Percentiles rank a stretch among this genome's conserved stretches.
phyloP scores from a whole-genome alignment of 2,888 invertebrate species.

The Euspilapteryx auroguttella region DNA sequence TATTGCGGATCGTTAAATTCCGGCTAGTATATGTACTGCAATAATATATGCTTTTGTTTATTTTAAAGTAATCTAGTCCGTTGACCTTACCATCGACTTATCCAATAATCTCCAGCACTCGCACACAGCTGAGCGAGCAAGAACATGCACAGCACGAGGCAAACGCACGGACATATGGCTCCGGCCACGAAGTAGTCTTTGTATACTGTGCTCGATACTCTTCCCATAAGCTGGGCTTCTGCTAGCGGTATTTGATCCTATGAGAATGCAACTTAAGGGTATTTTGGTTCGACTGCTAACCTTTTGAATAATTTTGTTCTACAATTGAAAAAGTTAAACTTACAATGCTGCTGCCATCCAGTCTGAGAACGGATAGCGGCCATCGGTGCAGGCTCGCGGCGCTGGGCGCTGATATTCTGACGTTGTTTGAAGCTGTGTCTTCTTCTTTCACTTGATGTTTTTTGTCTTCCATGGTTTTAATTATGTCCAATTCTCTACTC shows the following conservation, averaged over 20 bases:
- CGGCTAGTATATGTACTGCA: too few relatives aligned
- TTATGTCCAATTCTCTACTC: conserved; percentile 32
- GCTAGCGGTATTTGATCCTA: conserved; percentile 42
- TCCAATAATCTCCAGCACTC: conserved; percentile 47
- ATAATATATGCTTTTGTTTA: too few relatives aligned
- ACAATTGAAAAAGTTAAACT: too few relatives aligned
- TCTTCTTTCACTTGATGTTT: conserved; percentile 30
- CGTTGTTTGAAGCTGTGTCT: conserved; percentile 12
- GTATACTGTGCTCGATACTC: conserved; percentile 36
- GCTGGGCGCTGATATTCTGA: conserved; percentile 17
- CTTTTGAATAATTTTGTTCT: too few relatives aligned
- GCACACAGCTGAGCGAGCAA: conserved; percentile 62
- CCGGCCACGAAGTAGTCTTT: conserved; percentile 39
- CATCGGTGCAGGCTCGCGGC: conserved; percentile 25
- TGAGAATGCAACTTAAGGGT: too few relatives aligned
- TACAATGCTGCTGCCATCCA: conserved; percentile 26
- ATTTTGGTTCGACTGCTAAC: too few relatives aligned
- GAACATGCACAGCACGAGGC: conserved; percentile 28
- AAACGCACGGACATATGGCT: conserved; percentile 21
- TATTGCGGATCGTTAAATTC: too few relatives aligned
- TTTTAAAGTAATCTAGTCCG: too few relatives aligned
- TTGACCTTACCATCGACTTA: conserved; percentile 40
- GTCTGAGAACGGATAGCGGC: conserved; percentile 20
- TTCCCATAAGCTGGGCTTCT: conserved; percentile 31
- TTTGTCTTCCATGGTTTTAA: conserved; percentile 36